These are phyloP conservation scores for Tolypeutes matacus DNA, from an alignment of 2,797 vertebrate genomes.

Conservation along the genomic window DNA sequence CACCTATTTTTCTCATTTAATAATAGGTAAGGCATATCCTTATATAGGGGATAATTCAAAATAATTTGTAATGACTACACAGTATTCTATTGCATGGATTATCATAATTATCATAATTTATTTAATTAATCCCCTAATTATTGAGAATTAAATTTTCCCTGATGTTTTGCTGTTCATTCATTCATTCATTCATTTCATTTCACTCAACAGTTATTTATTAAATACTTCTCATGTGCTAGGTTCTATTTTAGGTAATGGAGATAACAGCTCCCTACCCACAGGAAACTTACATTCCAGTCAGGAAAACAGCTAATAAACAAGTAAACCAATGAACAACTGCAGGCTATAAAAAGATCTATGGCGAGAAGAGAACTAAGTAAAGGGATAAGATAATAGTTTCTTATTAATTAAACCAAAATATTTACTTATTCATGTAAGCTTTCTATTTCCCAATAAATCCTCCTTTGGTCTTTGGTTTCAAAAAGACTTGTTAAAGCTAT, in stretches of 20 bases:
- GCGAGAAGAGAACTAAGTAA: not conserved
- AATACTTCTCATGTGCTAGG: not conserved
- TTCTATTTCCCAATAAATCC: too few species aligned
- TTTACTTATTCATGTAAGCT: too few species aligned
- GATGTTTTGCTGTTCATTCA: not conserved
- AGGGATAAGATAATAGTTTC: not conserved
- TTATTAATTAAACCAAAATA: too few species aligned
- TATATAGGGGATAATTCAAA: not conserved
- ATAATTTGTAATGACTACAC: not conserved
- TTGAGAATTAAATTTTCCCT: not conserved
- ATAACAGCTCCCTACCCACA: not conserved
- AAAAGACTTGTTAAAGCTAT: too few species aligned
- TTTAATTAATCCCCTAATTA: not conserved
- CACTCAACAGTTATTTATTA: constrained; percentile 31
- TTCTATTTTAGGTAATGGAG: not conserved
- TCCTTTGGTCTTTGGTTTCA: too few species aligned
- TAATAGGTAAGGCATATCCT: not conserved
- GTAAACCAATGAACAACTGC: not conserved
- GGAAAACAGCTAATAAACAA: constrained; percentile 15
- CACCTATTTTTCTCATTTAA: not conserved
- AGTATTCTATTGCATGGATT: not conserved
- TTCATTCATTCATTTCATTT: not conserved
- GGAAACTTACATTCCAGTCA: not conserved
- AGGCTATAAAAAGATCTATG: not conserved
- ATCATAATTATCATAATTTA: not conserved